These are phyloP conservation scores for Odontamblyopus rebecca DNA, from an alignment of 2,797 vertebrate species.

Conservation along the genomic window DNA sequence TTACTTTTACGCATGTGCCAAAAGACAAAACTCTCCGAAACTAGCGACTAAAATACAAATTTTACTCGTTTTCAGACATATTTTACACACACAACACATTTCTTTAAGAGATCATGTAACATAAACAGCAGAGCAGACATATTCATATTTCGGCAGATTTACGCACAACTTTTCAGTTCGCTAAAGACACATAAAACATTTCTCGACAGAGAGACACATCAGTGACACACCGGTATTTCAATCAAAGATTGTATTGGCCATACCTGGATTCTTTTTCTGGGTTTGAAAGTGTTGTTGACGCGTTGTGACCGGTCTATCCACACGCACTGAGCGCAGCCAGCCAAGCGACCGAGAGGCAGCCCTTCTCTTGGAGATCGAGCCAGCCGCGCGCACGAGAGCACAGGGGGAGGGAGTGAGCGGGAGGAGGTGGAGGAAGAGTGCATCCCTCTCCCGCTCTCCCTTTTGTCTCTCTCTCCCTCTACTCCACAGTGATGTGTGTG, in stretches of 20 bases:
- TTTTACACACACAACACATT: neutral
- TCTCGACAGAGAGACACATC: neutral
- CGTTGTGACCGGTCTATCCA: constrained; percentile 68
- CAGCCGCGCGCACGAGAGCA: constrained; percentile 66
- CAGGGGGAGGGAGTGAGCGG: constrained; percentile 37
- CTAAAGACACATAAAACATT: neutral
- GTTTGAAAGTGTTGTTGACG: constrained; percentile 39
- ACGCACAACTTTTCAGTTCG: constrained; percentile 33
- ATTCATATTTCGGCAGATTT: neutral
- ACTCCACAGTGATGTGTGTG: constrained; percentile 60
- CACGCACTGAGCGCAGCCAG: constrained; percentile 68
- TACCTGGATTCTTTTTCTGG: constrained; percentile 59
- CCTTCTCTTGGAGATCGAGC: constrained; percentile 70
- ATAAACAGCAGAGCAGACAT: neutral
- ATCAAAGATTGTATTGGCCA: constrained; percentile 24
- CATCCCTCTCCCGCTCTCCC: constrained; percentile 38
- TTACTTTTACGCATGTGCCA: constrained; percentile 8
- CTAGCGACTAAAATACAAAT: neutral
- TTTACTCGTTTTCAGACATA: neutral
- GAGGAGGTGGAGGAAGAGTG: constrained; percentile 62
- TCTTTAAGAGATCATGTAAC: neutral
- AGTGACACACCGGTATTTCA: neutral
- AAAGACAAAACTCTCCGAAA: neutral
- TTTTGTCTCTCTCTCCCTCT: constrained; percentile 29
- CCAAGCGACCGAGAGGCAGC: constrained; percentile 71